Percentiles rank a stretch among this genome's conserved stretches.
Evolutionary conservation across 2,797 vertebrate genomes (phyloP).

Genomic region (Limnodromus scolopaceus): DNA sequence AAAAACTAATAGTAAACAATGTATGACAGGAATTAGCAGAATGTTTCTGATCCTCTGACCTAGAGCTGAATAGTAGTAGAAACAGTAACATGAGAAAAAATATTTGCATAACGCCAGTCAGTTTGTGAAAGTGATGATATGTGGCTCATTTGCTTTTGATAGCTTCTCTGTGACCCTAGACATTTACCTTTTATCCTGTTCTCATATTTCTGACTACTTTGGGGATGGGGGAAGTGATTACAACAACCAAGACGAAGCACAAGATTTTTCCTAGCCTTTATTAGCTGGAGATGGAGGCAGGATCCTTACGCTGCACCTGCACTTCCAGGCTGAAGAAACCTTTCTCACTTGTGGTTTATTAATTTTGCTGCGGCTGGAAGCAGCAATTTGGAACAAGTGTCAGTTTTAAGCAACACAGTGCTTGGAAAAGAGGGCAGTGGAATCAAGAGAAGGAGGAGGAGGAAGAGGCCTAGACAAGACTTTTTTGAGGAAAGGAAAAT

Average conservation of each 20-base stretch:
- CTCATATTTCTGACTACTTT: neutral
- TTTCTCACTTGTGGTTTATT: neutral
- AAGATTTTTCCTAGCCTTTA: neutral
- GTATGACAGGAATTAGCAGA: neutral
- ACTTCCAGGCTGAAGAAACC: neutral
- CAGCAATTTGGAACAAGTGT: neutral
- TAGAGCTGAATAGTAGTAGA: neutral
- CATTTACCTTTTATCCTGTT: neutral
- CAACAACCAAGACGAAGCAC: neutral
- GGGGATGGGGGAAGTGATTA: neutral
- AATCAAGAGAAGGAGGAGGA: neutral
- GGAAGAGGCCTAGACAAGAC: neutral
- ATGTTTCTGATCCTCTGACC: neutral
- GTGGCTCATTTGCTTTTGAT: neutral
- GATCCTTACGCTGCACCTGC: accelerated
- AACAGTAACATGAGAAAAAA: neutral
- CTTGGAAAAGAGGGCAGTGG: neutral
- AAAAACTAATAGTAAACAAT: neutral
- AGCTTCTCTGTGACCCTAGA: neutral
- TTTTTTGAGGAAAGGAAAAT: neutral
- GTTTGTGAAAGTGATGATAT: neutral
- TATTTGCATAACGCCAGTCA: neutral
- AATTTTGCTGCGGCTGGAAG: neutral
- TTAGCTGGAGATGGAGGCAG: neutral
- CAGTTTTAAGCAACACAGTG: neutral